Evolutionary conservation across 1,140 invertebrate species (phyloP), one percentile per base, ranked within the genome.

Genomic region (Monomorium pharaonis): DNA sequence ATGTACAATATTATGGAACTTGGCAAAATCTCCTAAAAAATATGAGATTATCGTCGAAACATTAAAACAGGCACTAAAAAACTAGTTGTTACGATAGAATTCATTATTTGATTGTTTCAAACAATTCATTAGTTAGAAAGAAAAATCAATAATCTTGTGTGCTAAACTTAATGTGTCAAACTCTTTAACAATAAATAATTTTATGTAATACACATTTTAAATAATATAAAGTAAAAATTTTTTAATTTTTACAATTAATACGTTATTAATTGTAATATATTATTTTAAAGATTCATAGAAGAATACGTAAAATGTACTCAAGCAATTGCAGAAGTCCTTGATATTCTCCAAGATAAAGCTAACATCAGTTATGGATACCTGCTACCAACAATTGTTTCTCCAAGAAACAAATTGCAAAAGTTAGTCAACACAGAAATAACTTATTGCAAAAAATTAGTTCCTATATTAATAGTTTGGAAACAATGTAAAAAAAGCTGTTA

Each of bases 341-440:
- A 77, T 44, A 60, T 42, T 49, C 75, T 60, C 27, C 75, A 77
- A 7, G 37, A 58, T 60, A 58, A 77, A 27, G 21, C 24, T 33
- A 2, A 63, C 4, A 14, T 60, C 16, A 58, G 54, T 14, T 77
- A 77, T 27, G 75, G 75, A 27, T n/a, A n/a, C n/a, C n/a, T n/a
- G n/a, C n/a, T n/a, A n/a, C n/a, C n/a, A n/a, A n/a, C n/a, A n/a
- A n/a, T 77, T 77, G 44, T 77, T 42, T 77, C 75, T n/a, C 24
- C 75, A 0, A 77, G 30, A n/a, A 62, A 60, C n/a, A 77, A 77
- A 62, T 77, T 77, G 42, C 30, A 62, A 42, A 77, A 77, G 44
- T 16, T 75, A 44, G 37, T 37, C 30, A 56, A 21, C 12, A n/a
- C 47, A n/a, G 33, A 74, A 14, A 3, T 54, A 30, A 54, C 37